Evolutionary conservation across 2,797 vertebrate genomes (phyloP), one percentile per base, ranked within the genome.

Genomic region (Coendou prehensilis): DNA sequence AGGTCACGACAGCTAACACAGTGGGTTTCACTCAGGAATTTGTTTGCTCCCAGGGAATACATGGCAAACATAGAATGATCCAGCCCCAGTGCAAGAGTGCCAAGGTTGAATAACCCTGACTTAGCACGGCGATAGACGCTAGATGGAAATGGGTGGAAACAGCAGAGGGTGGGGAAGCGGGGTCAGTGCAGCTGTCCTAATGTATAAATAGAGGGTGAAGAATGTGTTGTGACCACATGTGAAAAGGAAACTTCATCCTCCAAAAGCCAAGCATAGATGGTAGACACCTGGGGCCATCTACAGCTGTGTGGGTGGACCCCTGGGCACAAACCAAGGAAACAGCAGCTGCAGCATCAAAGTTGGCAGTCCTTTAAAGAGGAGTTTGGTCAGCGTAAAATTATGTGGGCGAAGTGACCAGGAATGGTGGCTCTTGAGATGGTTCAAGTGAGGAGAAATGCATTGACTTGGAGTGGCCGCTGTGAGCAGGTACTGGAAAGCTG

Each of bases 251-350:
- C 50, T 92, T 75, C 59, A 2, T 20, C 28, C 26, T 33, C 61
- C 30, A 22, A 45, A 47, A 73, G 22, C 67, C 30, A 14, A 10
- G 2, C 0, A 0, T 7, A 20, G 61, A 5, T 59, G 6, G 56
- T 15, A 23, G 88, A 23, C 0, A 75, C 47, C 85, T 52, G 11
- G 56, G 45, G 37, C 17, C 30, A 1, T 33, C 78, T 71, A 17
- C 0, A 3, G 41, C 28, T 56, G 14, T 28, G 9, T 28, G 28
- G 1, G 17, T 56, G 15, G 61, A 22, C 59, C 57, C 6, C 50
- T 26, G 28, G 37, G 11, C 37, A 28, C 37, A 30, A 20, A 28
- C n/a, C 20, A 9, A 37, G 33, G 13, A 56, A 10, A 15, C 28
- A 5, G 13, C 13, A 33, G 5, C n/a, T 9, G 6, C 33, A 28